A percentile compares a stretch with the other conserved stretches of the same genome.
Conservation (phyloP, 1,140 invertebrate species). For the Hermetia illucens region DNA sequence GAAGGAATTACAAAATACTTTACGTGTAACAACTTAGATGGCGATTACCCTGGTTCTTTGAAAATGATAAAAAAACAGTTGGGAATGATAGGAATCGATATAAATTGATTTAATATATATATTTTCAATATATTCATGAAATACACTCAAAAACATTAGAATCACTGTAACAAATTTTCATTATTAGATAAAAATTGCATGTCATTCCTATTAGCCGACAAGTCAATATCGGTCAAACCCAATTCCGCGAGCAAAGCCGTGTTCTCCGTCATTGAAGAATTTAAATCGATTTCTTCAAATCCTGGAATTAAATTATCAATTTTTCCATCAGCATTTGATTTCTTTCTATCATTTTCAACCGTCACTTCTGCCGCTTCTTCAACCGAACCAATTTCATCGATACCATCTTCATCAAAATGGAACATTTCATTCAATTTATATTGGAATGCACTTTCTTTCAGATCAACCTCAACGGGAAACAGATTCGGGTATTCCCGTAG, state of each 20-base stretch:
- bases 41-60: too few species aligned
- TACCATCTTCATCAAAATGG: neutral
- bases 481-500: conserved; percentile 55
- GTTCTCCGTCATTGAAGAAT: neutral
- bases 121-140: too few species aligned
- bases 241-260: neutral
- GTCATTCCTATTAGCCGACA: too few species aligned
- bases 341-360: neutral
- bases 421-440: conserved; percentile 48
- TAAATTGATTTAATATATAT: too few species aligned
- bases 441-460: conserved; percentile 81
- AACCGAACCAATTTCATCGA: neutral
- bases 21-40: too few species aligned
- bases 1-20: too few species aligned
- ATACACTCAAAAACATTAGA: too few species aligned
- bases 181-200: too few species aligned
- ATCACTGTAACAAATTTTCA: too few species aligned
- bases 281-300: neutral
- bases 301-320: neutral
- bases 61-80: too few species aligned
- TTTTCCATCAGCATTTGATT: neutral
- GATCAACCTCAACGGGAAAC: conserved; percentile 94
- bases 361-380: neutral
- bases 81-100: too few species aligned
- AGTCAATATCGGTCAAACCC: neutral